phyloP scores from a whole-genome alignment of 2,113 vertebrate species.

The Dermatemys mawii region DNA sequence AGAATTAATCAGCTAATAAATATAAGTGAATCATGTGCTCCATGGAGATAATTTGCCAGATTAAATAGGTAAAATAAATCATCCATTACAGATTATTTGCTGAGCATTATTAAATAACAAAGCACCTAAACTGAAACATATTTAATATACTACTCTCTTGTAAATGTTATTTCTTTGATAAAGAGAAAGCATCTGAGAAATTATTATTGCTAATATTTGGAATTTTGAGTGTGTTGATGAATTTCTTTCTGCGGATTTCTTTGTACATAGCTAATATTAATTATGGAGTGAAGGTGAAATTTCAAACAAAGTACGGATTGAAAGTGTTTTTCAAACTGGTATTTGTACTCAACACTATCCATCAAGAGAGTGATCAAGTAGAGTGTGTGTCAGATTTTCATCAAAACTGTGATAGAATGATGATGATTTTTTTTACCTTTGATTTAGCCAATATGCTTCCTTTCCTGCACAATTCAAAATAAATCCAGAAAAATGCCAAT shows the following conservation, averaged over 20 bases:
- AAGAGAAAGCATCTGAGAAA: not conserved
- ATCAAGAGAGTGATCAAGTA: not conserved
- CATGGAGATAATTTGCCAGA: not conserved
- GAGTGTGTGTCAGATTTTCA: not conserved
- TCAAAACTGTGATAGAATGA: not conserved
- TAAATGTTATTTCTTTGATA: not conserved
- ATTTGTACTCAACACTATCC: not conserved
- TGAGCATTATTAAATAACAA: not conserved
- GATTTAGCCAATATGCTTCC: slow-evolving; percentile 4
- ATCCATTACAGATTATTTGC: not conserved
- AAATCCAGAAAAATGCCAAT: slow-evolving; percentile 54
- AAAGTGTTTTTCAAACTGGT: not conserved
- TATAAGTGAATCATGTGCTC: not conserved
- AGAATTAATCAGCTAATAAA: not conserved
- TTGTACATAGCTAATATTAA: not conserved
- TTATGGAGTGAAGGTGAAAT: not conserved
- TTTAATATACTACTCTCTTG: not conserved
- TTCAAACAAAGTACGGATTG: not conserved
- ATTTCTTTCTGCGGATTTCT: not conserved
- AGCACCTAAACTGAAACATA: not conserved
- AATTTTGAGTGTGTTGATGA: not conserved
- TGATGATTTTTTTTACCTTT: not conserved
- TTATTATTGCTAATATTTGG: not conserved
- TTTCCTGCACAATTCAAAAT: slow-evolving; percentile 41
- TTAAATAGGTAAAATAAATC: not conserved